A percentile compares a stretch with the other conserved stretches of the same genome.
Conservation (phyloP, 2,113 vertebrate species). For the Gopherus evgoodei region DNA sequence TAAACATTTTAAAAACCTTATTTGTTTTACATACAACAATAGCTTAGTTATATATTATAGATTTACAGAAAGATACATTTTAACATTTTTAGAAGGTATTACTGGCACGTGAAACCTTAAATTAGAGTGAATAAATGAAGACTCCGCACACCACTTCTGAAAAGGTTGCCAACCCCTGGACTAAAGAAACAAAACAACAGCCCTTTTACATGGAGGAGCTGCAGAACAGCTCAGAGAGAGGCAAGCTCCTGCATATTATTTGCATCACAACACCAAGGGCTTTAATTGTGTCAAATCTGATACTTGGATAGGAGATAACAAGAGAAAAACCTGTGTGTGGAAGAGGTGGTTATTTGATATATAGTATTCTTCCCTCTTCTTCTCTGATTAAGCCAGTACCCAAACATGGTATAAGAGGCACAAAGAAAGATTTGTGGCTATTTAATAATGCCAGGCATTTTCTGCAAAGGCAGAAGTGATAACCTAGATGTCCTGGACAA, state of each 20-base stretch:
- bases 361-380: neutral
- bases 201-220: constrained; percentile 18
- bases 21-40: no score
- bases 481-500: neutral
- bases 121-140: no score
- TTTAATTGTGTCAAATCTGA: neutral
- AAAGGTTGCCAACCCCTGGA: neutral
- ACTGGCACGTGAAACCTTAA: no score
- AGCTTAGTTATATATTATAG: no score
- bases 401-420: neutral
- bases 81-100: no score
- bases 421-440: constrained; percentile 25
- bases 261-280: neutral
- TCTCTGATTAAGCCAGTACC: neutral
- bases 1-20: no score
- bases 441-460: constrained; percentile 26
- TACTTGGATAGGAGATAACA: neutral
- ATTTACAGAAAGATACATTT: no score
- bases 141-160: no score
- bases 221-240: constrained; percentile 12
- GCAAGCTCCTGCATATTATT: neutral
- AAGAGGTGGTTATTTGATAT: neutral
- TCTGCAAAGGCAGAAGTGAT: neutral
- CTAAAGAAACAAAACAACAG: constrained; percentile 58
- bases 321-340: neutral